Conservation (phyloP, 2,797 vertebrate species). For the Pangasius djambal region DNA sequence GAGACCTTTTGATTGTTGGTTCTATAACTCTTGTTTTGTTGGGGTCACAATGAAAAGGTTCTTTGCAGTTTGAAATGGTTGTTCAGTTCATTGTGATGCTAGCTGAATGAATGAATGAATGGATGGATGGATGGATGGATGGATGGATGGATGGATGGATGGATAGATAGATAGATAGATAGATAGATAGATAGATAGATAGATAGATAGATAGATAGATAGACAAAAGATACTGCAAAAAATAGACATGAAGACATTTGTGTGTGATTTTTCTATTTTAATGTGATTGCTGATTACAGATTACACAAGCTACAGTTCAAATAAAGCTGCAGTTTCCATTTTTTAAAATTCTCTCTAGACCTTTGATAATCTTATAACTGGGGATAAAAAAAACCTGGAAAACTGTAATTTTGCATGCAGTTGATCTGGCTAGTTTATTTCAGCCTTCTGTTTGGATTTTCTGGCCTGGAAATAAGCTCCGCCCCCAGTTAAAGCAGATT, state of each 20-base stretch:
- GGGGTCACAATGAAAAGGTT: background rate
- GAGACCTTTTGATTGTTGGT: background rate
- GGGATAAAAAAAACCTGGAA: background rate
- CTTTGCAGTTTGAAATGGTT: background rate
- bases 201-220: background rate
- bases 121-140: background rate
- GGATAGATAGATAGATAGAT: background rate
- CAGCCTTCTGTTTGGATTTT: background rate
- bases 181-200: background rate
- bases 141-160: background rate
- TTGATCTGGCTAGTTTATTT: background rate
- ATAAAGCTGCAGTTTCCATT: background rate
- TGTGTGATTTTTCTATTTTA: background rate
- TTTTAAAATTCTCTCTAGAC: background rate
- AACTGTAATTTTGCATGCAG: background rate
- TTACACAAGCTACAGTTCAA: background rate
- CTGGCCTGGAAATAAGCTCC: constrained; percentile 7
- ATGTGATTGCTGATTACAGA: background rate
- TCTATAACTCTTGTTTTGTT: background rate
- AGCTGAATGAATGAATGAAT: background rate
- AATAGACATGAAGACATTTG: background rate
- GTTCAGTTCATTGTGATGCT: background rate
- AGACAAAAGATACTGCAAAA: background rate
- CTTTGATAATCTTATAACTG: background rate
- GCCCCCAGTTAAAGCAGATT: background rate